Evolutionary conservation across 2,888 invertebrate species (phyloP).

Genomic region (Allygus modestus): DNA sequence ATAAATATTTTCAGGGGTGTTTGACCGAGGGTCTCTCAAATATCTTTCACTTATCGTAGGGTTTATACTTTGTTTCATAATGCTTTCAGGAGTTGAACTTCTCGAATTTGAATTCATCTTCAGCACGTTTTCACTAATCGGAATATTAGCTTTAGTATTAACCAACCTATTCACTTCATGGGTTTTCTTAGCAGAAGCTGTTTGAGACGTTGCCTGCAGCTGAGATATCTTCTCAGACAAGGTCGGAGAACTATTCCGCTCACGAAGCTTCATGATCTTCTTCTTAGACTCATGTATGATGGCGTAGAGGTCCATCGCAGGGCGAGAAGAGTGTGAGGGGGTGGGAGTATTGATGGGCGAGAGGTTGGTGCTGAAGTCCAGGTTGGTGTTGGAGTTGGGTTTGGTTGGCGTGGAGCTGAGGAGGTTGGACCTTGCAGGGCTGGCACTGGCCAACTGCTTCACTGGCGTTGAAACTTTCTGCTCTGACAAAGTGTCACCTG

Average conservation of each 20-base stretch:
- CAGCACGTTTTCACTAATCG: slow-evolving; percentile 41
- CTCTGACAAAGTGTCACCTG: slow-evolving; percentile 38
- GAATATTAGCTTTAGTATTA: slow-evolving; percentile 31
- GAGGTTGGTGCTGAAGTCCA: slow-evolving; percentile 68
- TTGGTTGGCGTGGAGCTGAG: slow-evolving; percentile 69
- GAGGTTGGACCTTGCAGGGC: slow-evolving; percentile 19
- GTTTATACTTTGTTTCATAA: background rate
- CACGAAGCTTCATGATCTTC: slow-evolving; percentile 64
- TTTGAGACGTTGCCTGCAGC: background rate
- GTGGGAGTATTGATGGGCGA: slow-evolving; percentile 71
- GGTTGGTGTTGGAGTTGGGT: slow-evolving; percentile 59
- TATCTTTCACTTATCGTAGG: slow-evolving; percentile 17
- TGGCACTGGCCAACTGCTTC: slow-evolving; percentile 20
- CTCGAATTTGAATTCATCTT: slow-evolving; percentile 49
- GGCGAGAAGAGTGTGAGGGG: slow-evolving; percentile 84
- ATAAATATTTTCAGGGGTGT: slow-evolving; percentile 30
- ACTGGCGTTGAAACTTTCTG: slow-evolving; percentile 41
- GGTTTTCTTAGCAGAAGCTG: background rate
- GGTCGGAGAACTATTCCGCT: slow-evolving; percentile 59
- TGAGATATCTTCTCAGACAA: slow-evolving; percentile 63
- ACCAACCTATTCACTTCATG: slow-evolving; percentile 2
- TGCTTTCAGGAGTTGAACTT: slow-evolving; percentile 36
- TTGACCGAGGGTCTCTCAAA: slow-evolving; percentile 29
- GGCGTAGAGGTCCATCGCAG: slow-evolving; percentile 87
- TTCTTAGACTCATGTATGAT: slow-evolving; percentile 88